Percentiles rank a stretch among this genome's conserved stretches.
phyloP scores from a whole-genome alignment of 1,140 invertebrate genomes.

The Whitmania pigra region DNA sequence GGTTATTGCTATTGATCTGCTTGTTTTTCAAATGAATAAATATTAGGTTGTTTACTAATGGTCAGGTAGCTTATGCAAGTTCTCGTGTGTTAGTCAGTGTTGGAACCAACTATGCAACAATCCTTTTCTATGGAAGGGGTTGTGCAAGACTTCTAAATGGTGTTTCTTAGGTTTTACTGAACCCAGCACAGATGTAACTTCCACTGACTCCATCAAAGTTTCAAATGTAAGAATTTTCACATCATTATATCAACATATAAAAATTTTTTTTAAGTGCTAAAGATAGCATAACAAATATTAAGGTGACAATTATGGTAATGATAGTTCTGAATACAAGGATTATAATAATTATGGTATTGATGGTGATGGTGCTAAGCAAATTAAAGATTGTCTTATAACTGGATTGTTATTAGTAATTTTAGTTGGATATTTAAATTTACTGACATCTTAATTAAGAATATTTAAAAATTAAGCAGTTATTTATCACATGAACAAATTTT shows the following conservation, averaged over 20 bases:
- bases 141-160: slow-evolving; percentile 39
- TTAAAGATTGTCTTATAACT: not conserved
- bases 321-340: not conserved
- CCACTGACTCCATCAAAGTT: slow-evolving; percentile 36
- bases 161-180: slow-evolving; percentile 38
- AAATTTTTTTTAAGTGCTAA: not conserved
- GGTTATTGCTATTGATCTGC: not conserved
- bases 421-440: no score
- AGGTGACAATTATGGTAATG: not conserved
- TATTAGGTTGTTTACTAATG: not conserved
- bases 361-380: not conserved
- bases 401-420: no score
- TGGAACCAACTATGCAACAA: slow-evolving; percentile 38
- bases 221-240: slow-evolving; percentile 31
- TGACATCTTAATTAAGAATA: no score
- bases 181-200: slow-evolving; percentile 39
- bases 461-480: no score
- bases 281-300: not conserved
- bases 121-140: slow-evolving; percentile 35
- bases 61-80: slow-evolving; percentile 38
- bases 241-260: not conserved
- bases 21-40: not conserved
- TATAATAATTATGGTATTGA: not conserved
- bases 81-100: slow-evolving; percentile 35
- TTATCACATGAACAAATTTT: no score